These are phyloP conservation scores for Trachymyrmex septentrionalis DNA, from an alignment of 1,140 invertebrate genomes.

Conservation along the genomic window DNA sequence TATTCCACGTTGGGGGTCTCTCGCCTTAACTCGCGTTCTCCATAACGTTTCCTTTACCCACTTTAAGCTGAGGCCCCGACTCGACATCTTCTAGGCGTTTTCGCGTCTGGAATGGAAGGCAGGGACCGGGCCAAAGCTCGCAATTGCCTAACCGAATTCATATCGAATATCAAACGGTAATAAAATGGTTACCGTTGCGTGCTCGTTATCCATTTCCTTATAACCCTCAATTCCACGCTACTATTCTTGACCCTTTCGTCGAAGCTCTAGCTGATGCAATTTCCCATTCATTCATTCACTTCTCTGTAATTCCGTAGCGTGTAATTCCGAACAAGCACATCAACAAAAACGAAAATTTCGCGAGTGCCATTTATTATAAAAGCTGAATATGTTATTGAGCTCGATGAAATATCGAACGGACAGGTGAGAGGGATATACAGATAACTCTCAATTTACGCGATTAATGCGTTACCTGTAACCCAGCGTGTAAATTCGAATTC, in stretches of 20 bases:
- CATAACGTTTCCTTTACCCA: background rate
- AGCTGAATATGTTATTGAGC: conserved; percentile 17
- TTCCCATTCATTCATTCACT: background rate
- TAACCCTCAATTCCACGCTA: conserved; percentile 62
- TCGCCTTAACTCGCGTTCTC: conserved; percentile 53
- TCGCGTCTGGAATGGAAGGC: conserved; percentile 74
- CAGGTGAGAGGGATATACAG: background rate
- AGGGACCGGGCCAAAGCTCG: conserved; percentile 77
- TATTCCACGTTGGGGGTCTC: conserved; percentile 80
- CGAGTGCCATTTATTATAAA: conserved; percentile 15
- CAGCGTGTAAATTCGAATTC: conserved; percentile 23
- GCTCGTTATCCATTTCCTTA: conserved; percentile 79
- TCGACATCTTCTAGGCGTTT: background rate
- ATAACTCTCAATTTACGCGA: conserved; percentile 48
- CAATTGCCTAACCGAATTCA: conserved; percentile 84
- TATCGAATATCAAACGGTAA: conserved; percentile 85
- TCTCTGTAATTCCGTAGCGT: background rate
- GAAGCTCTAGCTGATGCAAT: background rate
- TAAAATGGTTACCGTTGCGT: conserved; percentile 83
- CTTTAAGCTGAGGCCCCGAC: background rate
- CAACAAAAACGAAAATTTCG: conserved; percentile 32
- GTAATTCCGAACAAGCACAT: background rate
- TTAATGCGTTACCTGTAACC: conserved; percentile 33
- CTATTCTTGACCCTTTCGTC: background rate
- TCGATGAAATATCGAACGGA: conserved; percentile 42